Evolutionary conservation across 2,113 vertebrate species (phyloP), one percentile per base, ranked within the genome.

Genomic region (Thinocorus orbignyianus): DNA sequence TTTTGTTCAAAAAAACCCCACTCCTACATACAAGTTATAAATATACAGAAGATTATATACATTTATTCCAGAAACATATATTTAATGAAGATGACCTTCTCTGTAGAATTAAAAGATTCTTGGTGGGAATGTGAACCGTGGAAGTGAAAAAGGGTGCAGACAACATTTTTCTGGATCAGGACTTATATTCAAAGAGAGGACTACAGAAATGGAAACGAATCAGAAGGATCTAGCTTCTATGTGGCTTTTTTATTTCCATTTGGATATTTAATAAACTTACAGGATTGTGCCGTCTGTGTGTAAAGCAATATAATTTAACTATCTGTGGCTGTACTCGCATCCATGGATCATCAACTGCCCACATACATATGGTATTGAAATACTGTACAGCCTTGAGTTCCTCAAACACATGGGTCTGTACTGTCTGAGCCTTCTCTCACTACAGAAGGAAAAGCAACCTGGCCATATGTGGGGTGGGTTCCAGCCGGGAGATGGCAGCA

Each of bases 21-120:
- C 90, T 96, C 95, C 96, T 93, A 95, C 92, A 77, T 92, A 49
- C 62, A 6, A 72, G 91, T 79, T 95, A 95, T 95, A 96, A 96
- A 89, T 96, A 95, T 49, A 93, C 52, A 94, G 88, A 92, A 92
- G 88, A 86, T 95, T 94, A 85, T 76, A 91, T 85, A 86, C 94
- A 91, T 95, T 93, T 96, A 92, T 96, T 92, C 77, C 64, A 70
- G 88, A 95, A 93, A 84, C 48, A 65, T 87, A n/a, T 71, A 93
- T 93, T 95, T 95, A 69, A 92, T 95, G 74, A 93, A 81, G 72
- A 88, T 96, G 82, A 97, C 92, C 95, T 91, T 91, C 94, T 86
- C 82, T 71, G 13, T n/a, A 88, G 77, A 93, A 81, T 37, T 5
- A 46, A 71, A 93, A 64, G 19, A 84, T 81, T 86, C 57, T 49